phyloP scores from a whole-genome alignment of 2,888 invertebrate species.

The Lithodes maja region DNA sequence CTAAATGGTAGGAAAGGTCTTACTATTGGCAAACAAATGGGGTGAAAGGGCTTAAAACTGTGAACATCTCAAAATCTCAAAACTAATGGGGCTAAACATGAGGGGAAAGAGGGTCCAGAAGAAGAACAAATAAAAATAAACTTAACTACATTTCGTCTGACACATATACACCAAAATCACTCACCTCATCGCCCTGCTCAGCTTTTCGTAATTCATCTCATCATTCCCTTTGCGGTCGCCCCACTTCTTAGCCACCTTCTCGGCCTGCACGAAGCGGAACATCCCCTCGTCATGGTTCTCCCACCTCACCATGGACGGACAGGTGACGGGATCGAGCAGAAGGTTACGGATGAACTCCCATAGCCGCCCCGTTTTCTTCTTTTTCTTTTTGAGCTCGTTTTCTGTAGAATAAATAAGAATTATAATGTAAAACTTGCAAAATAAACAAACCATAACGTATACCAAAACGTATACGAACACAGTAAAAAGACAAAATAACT shows the following conservation, averaged over 20 bases:
- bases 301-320: slow-evolving; percentile 90
- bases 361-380: slow-evolving; percentile 77
- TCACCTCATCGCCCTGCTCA: slow-evolving; percentile 91
- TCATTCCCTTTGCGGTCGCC: slow-evolving; percentile 89
- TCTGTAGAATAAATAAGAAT: slow-evolving; percentile 42
- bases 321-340: slow-evolving; percentile 83
- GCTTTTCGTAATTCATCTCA: slow-evolving; percentile 94
- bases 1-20: too few relatives aligned
- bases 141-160: not conserved
- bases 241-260: slow-evolving; percentile 90
- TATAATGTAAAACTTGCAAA: too few relatives aligned
- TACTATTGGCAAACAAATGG: too few relatives aligned
- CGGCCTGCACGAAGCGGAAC: slow-evolving; percentile 91
- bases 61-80: too few relatives aligned
- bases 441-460: too few relatives aligned
- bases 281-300: slow-evolving; percentile 88
- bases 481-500: too few relatives aligned
- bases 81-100: too few relatives aligned
- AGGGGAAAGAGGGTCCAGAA: too few relatives aligned
- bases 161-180: slow-evolving; percentile 38
- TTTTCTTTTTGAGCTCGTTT: slow-evolving; percentile 66
- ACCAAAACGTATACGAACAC: too few relatives aligned
- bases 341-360: slow-evolving; percentile 92
- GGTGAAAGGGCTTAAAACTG: too few relatives aligned
- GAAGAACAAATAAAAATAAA: not conserved